Evolutionary conservation across 2,797 vertebrate species (phyloP).

Genomic region (Loris lydekkerianus): DNA sequence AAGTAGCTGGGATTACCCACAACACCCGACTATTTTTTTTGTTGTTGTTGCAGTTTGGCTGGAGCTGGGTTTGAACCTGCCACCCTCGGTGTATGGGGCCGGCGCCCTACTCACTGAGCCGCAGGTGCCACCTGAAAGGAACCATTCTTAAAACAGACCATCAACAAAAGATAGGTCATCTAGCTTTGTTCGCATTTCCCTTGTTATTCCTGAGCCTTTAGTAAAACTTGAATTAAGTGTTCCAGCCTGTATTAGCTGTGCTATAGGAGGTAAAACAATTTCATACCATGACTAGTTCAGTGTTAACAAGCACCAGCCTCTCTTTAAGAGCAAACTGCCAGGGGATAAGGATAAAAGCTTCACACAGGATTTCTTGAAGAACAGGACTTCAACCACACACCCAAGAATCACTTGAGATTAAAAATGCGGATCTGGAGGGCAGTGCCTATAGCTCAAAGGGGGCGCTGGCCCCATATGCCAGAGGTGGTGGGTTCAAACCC

Average conservation of each 20-base stretch:
- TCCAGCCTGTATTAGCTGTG: background rate
- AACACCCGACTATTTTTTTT: no score
- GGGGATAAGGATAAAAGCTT: background rate
- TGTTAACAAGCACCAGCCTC: background rate
- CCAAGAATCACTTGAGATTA: background rate
- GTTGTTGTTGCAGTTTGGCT: no score
- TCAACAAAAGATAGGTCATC: background rate
- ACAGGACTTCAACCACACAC: background rate
- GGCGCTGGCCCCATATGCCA: no score
- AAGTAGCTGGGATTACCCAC: no score
- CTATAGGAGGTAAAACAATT: background rate
- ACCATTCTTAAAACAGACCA: background rate
- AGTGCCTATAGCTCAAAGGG: no score
- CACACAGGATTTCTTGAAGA: background rate
- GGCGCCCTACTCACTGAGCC: no score
- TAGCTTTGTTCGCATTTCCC: background rate
- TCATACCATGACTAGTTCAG: background rate
- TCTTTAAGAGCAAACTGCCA: background rate
- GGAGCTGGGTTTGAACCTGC: no score
- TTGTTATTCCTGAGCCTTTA: constrained; percentile 17
- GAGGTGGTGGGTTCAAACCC: no score
- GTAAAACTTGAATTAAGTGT: background rate
- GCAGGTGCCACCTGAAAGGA: no score
- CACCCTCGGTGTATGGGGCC: no score
- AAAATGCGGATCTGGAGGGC: background rate